Conservation (phyloP, 2,113 vertebrate species). For the Xiphophorus couchianus region DNA sequence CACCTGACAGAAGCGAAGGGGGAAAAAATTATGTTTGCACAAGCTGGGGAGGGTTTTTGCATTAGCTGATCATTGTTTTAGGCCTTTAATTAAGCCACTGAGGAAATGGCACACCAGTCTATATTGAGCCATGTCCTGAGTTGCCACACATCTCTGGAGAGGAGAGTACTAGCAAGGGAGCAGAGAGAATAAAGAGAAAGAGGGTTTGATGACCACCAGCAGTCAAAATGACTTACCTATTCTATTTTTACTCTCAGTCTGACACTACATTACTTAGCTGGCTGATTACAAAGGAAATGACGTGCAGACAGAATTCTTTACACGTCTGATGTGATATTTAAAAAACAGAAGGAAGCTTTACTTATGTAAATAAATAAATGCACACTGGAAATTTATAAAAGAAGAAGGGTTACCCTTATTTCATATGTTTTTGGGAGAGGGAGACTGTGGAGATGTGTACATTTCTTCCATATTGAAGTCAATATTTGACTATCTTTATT, state of each 20-base stretch:
- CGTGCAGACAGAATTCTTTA: background rate
- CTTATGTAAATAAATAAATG: constrained; percentile 9
- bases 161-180: constrained; percentile 27
- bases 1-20: constrained; percentile 41
- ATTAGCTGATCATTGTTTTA: constrained; percentile 60
- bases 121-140: constrained; percentile 24
- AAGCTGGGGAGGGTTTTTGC: constrained; percentile 35
- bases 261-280: constrained; percentile 36
- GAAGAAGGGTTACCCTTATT: background rate
- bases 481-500: too few relatives aligned
- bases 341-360: constrained; percentile 1
- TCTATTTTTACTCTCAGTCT: constrained; percentile 29
- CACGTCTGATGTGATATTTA: background rate
- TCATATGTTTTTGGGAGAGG: too few relatives aligned
- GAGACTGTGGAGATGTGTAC: too few relatives aligned
- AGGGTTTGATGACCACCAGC: constrained; percentile 29
- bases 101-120: constrained; percentile 31
- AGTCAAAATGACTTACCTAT: constrained; percentile 27
- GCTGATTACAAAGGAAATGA: constrained; percentile 44
- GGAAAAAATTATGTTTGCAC: constrained; percentile 61
- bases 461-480: too few relatives aligned
- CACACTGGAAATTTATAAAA: background rate
- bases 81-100: constrained; percentile 69
- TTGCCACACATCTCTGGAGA: constrained; percentile 21
- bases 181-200: constrained; percentile 6